Percentiles rank a stretch among this genome's conserved stretches.
phyloP scores from a whole-genome alignment of 2,113 vertebrate genomes.

The Paramormyrops kingsleyae region DNA sequence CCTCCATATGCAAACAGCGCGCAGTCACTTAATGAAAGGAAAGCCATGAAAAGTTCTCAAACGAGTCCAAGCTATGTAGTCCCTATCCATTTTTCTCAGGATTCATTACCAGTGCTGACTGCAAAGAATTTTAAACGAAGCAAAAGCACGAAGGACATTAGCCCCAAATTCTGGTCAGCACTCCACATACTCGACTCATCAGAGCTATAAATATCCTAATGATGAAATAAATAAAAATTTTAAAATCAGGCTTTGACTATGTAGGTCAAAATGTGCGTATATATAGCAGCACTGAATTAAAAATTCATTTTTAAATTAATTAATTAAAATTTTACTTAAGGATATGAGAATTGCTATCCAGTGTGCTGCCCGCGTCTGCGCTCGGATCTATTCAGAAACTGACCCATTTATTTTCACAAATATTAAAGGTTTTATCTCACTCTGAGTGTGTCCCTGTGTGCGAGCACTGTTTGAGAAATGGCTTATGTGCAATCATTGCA shows the following conservation, averaged over 20 bases:
- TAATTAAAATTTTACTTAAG: constrained; percentile 1
- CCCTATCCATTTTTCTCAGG: neutral
- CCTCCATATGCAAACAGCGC: neutral
- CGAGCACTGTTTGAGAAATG: neutral
- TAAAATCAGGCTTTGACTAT: neutral
- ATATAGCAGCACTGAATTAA: neutral
- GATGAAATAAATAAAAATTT: neutral
- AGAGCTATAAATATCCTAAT: neutral
- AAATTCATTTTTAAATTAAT: neutral
- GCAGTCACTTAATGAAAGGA: neutral
- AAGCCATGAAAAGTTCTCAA: neutral
- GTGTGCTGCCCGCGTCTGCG: neutral
- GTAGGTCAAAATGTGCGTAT: neutral
- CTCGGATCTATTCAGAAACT: neutral
- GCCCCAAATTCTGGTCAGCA: constrained; percentile 3
- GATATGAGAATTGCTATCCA: neutral
- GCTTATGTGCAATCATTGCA: neutral
- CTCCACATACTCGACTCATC: neutral
- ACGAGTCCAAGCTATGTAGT: neutral
- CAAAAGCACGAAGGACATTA: neutral
- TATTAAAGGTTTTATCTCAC: neutral
- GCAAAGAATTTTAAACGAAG: neutral
- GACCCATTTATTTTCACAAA: constrained; percentile 10
- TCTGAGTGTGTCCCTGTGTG: neutral
- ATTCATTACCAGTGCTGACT: neutral